Base-by-base conservation (phyloP, 2,113 vertebrate species). In the Rhabdornis inornatus region DNA sequence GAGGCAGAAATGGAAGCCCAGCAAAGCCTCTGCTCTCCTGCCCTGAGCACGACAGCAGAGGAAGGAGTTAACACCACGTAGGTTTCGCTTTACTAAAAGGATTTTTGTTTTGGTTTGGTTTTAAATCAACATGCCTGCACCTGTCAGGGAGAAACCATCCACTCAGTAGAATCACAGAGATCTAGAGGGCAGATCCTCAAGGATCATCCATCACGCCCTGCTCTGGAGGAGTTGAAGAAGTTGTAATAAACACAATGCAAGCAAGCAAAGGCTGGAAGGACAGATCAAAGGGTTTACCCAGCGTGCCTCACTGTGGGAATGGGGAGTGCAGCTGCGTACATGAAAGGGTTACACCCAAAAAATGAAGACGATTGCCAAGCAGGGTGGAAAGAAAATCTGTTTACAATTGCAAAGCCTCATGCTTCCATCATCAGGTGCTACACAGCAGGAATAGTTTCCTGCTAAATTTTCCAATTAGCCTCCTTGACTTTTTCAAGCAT, bases 291-390 rank as follows among this genome's bases (percentile, higher is more conserved):
- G 64, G 35, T 40, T 93, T 94, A 80, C 89, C 91, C 91, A 0
- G 53, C 91, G 60, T 95, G 87, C 94, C 90, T 74, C 4, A 66
- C 85, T 80, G 40, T 96, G 95, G 93, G 95, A 96, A 96, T 94
- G 72, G 63, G 92, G 83, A 84, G 81, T 21, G 68, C 91, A 97
- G 94, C 87, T 97, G 91, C 17, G 65, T 88, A 87, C 82, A 94
- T 93, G 92, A 93, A 93, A 93, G 86, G 86, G 87, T 95, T 95
- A 96, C 95, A 94, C 95, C 96, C 94, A 94, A 92, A 91, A 92
- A 94, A 79, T 64, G 75, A 95, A 76, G 66, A 68, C 0, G 22
- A 42, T 49, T 90, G 83, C 87, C 92, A 96, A 90, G 76, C 72
- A 79, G 87, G 85, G 50, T 82, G 88, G 88, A 89, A 88, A 95